phyloP scores from a whole-genome alignment of 2,113 vertebrate species.

The Dolichallabes microphthalmus region DNA sequence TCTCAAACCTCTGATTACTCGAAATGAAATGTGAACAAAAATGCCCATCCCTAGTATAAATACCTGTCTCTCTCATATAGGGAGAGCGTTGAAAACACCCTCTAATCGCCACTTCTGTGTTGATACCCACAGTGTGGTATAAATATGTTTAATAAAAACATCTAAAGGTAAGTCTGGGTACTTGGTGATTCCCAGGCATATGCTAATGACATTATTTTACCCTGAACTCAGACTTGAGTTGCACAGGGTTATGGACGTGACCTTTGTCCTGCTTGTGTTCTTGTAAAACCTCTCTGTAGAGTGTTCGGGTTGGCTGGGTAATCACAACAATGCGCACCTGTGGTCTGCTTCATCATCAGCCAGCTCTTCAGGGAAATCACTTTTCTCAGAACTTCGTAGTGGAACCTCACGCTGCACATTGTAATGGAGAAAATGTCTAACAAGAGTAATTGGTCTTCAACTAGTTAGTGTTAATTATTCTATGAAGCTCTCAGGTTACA shows the following conservation, averaged over 20 bases:
- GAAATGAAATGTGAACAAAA: too few relatives aligned
- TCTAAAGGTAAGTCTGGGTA: neutral
- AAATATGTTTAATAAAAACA: neutral
- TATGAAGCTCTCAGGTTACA: conserved; percentile 44
- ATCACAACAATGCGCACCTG: conserved; percentile 22
- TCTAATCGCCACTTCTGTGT: neutral
- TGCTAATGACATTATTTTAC: neutral
- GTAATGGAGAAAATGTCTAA: conserved; percentile 10
- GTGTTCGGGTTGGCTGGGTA: conserved; percentile 15
- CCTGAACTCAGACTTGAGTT: conserved; percentile 44
- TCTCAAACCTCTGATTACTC: too few relatives aligned
- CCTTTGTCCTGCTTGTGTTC: conserved; percentile 5
- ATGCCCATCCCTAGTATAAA: too few relatives aligned
- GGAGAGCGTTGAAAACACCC: too few relatives aligned
- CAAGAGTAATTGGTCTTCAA: conserved; percentile 45
- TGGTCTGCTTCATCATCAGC: conserved; percentile 11
- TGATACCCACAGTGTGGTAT: neutral
- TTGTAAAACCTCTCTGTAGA: neutral
- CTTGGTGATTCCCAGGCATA: neutral
- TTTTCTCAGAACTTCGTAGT: conserved; percentile 25
- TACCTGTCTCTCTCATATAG: too few relatives aligned
- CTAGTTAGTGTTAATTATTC: conserved; percentile 53
- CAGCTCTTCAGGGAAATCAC: conserved; percentile 18
- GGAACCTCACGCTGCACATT: conserved; percentile 9
- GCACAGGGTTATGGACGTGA: neutral